These are phyloP conservation scores for Rissa tridactyla DNA, from an alignment of 2,113 vertebrate genomes.

Conservation along the genomic window DNA sequence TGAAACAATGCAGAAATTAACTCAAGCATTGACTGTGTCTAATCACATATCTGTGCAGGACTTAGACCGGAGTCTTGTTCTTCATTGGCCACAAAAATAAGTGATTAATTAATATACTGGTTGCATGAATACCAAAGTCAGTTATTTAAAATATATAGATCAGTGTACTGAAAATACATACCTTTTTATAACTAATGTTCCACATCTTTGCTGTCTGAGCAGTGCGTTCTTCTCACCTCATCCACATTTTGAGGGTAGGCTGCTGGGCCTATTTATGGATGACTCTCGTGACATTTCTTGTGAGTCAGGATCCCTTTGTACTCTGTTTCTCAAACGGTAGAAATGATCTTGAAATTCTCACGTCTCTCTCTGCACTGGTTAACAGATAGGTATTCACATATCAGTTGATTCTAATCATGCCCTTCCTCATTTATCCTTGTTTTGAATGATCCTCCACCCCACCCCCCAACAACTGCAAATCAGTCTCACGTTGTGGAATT, in stretches of 20 bases:
- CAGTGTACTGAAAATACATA: background rate
- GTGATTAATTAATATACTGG: background rate
- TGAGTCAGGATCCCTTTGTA: background rate
- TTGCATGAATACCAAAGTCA: background rate
- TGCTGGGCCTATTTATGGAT: background rate
- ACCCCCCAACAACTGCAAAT: background rate
- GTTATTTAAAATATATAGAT: background rate
- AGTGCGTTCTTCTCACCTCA: background rate
- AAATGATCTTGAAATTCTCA: background rate
- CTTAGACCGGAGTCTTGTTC: too few relatives aligned
- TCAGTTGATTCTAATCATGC: background rate
- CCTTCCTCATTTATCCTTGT: background rate
- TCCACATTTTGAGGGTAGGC: background rate
- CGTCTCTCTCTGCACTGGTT: background rate
- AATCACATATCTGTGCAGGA: background rate
- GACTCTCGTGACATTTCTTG: background rate
- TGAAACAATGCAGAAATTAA: background rate
- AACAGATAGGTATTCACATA: background rate
- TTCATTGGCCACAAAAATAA: background rate
- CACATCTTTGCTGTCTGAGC: background rate
- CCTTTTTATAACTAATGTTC: accelerated
- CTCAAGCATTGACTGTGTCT: background rate
- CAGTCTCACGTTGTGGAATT: background rate
- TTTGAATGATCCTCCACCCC: background rate
- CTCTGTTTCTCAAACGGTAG: accelerated